These are phyloP conservation scores for Falco peregrinus DNA, from an alignment of 2,797 vertebrate genomes.

Conservation along the genomic window DNA sequence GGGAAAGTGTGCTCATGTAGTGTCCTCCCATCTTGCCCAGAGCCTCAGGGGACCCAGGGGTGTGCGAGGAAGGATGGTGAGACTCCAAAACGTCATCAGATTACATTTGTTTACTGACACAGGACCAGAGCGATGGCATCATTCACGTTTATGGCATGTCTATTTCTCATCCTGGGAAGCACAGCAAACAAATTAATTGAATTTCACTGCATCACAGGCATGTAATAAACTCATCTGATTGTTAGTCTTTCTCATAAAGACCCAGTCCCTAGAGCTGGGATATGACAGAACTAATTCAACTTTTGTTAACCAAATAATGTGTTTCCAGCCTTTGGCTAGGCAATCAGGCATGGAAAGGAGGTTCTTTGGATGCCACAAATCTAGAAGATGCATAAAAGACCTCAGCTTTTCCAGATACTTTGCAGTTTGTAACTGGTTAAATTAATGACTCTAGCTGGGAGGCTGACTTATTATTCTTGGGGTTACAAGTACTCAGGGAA, in stretches of 20 bases:
- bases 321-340: neutral
- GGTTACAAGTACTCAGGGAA: neutral
- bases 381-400: neutral
- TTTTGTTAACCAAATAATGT: neutral
- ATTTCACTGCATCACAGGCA: slow-evolving; percentile 4
- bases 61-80: neutral
- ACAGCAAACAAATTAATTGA: slow-evolving; percentile 23
- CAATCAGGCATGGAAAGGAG: neutral
- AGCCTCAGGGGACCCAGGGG: neutral
- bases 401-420: neutral
- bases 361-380: neutral
- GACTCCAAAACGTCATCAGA: neutral
- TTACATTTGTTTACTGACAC: neutral
- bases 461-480: neutral
- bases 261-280: neutral
- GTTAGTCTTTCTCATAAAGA: neutral
- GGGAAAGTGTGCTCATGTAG: neutral
- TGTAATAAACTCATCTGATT: slow-evolving; percentile 24
- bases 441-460: neutral
- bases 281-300: neutral
- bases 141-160: neutral
- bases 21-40: neutral
- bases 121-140: neutral
- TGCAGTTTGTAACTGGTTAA: neutral
- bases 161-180: neutral